phyloP scores from a whole-genome alignment of 2,797 vertebrate species.

The Anomalospiza imberbis region DNA sequence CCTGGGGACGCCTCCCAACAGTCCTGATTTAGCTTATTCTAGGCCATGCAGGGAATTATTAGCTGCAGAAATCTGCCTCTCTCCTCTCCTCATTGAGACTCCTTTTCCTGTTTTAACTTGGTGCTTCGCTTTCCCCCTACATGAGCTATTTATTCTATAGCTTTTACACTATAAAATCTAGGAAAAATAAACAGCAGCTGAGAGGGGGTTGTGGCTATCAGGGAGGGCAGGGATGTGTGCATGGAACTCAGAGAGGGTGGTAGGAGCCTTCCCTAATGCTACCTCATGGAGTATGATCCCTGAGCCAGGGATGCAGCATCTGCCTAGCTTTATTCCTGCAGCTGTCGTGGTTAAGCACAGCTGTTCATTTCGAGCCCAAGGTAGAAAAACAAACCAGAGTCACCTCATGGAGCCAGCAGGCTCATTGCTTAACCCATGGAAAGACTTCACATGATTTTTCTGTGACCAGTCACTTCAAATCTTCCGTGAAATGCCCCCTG shows the following conservation, averaged over 20 bases:
- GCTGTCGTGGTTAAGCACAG: background rate
- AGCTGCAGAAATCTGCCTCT: background rate
- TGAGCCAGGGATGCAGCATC: background rate
- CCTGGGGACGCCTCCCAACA: background rate
- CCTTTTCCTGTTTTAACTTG: conserved; percentile 42
- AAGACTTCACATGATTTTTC: background rate
- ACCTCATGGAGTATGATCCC: background rate
- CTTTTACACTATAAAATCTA: background rate
- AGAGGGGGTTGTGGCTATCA: background rate
- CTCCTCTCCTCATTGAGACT: background rate
- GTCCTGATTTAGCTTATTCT: conserved; percentile 41
- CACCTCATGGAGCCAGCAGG: background rate
- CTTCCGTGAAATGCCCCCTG: background rate
- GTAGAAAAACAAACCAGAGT: background rate
- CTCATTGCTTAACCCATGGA: background rate
- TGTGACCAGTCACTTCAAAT: background rate
- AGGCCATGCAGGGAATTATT: conserved; percentile 58
- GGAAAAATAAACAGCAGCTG: background rate
- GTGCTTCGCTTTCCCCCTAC: background rate
- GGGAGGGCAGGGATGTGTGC: background rate
- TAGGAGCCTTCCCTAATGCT: background rate
- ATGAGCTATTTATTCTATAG: background rate
- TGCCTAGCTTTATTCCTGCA: background rate
- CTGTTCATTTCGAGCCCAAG: background rate
- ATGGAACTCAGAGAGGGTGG: background rate